Evolutionary conservation across 2,888 invertebrate genomes (phyloP), one percentile per base, ranked within the genome.

Genomic region (Syrista parreyssii): DNA sequence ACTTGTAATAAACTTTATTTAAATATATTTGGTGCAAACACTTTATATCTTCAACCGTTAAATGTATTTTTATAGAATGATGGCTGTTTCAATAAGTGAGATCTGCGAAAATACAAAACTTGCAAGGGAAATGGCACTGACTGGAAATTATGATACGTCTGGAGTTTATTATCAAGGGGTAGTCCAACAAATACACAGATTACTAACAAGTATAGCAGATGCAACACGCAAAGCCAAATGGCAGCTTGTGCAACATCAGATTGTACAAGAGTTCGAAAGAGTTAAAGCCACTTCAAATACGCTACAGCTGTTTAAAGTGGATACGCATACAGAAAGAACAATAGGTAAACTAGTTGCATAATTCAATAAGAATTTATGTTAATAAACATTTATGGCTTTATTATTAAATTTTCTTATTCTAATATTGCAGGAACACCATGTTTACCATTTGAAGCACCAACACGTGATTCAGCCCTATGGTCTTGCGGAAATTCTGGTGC

Each of bases 71-170:
- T 55, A 23, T 55, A 55, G 55, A 71, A 71, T 94, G 92, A 97
- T 97, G 97, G 96, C 96, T 93, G 96, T 96, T 92, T 96, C 96
- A 90, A 95, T 96, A 92, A 96, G 95, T 92, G 97, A 98, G 93
- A 97, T 98, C 92, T 96, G 96, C 93, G 98, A 98, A 93, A 98
- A 98, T 93, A 97, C 98, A 80, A 98, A 97, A 92, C 92, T 98
- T 92, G 99, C 98, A 79, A 94, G 99, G 89, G 98, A 99, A 93
- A 97, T 97, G 95, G 97, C 98, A 81, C 93, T 99, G 88, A 95
- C 97, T 90, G 98, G 99, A 33, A 98, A 98, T 92, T 99, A 99
- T 91, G 98, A 99, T 89, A 96, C 97, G 82, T 97, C 99, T 34
- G 94, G 96, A 84, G 97, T 98, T 79, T 98, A 98, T 92, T 98